These are phyloP conservation scores for Formica selysi DNA, from an alignment of 1,140 invertebrate genomes.

Conservation along the genomic window DNA sequence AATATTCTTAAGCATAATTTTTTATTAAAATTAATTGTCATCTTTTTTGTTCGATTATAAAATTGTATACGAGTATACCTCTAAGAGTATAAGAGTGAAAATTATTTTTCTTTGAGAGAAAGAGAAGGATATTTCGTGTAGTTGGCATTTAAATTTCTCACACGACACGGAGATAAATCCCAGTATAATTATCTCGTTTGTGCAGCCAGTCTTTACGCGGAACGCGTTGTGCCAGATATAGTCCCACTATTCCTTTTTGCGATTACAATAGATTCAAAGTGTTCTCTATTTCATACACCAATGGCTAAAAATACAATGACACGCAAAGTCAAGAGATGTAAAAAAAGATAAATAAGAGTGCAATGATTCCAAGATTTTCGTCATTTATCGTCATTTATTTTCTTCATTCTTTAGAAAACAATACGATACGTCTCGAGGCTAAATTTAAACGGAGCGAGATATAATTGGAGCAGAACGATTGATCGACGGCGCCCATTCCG, in stretches of 20 bases:
- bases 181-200: constrained; percentile 39
- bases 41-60: neutral
- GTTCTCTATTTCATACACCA: constrained; percentile 12
- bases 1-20: neutral
- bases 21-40: neutral
- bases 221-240: constrained; percentile 21
- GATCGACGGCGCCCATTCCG: constrained; percentile 37
- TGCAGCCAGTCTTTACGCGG: constrained; percentile 13
- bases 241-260: neutral
- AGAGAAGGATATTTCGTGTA: constrained; percentile 5
- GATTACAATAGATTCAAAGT: constrained; percentile 12
- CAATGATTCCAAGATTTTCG: neutral
- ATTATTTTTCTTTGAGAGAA: neutral
- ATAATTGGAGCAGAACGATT: constrained; percentile 48
- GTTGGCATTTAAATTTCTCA: constrained; percentile 53
- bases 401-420: neutral
- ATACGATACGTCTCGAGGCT: neutral
- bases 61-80: neutral
- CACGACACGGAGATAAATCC: constrained; percentile 39
- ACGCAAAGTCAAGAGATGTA: neutral
- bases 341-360: neutral
- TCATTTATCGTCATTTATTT: no score
- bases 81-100: neutral
- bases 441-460: constrained; percentile 30
- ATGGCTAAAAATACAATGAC: neutral